Evolutionary conservation across 2,797 vertebrate genomes (phyloP).

Genomic region (Cuculus canorus): DNA sequence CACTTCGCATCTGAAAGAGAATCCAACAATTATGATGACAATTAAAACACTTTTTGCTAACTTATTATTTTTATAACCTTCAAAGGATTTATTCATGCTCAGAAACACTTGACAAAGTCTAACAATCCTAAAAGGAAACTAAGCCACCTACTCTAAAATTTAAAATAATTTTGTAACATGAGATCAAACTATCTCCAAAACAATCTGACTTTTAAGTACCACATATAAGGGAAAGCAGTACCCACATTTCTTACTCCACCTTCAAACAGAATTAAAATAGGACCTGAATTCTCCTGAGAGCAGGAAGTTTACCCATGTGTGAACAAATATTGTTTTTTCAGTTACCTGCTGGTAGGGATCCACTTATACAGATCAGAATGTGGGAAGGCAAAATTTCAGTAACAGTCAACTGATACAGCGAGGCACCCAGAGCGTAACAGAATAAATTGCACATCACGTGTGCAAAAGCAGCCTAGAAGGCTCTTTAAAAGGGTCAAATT

Average conservation of each 20-base stretch:
- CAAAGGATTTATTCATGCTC: background rate
- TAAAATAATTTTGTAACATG: background rate
- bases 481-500: background rate
- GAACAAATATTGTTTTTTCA: background rate
- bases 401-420: accelerated
- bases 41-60: background rate
- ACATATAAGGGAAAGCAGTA: background rate
- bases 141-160: background rate
- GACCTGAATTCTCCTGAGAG: background rate
- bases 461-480: background rate
- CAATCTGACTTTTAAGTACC: background rate
- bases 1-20: background rate
- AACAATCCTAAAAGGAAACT: background rate
- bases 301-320: background rate
- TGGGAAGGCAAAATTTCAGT: background rate
- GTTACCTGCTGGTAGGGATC: background rate
- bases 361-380: background rate
- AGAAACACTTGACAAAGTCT: background rate
- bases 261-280: background rate
- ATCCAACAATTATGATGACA: background rate
- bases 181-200: background rate
- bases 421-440: background rate
- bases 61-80: background rate
- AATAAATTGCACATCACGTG: background rate
- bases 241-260: background rate